phyloP scores from a whole-genome alignment of 1,140 invertebrate species.

The Apis florea region DNA sequence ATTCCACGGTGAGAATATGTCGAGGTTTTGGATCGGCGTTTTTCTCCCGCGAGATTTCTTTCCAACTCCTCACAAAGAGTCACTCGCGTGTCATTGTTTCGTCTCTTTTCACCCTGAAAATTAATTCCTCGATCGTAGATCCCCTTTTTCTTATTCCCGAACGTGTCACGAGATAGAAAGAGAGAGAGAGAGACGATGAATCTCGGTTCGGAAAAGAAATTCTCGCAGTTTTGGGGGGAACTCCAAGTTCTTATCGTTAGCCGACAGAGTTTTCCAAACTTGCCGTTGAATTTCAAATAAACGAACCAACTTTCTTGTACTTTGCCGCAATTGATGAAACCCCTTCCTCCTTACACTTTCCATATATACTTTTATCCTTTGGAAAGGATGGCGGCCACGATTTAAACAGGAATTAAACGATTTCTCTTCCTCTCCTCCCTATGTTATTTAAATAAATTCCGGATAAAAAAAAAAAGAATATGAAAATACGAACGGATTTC shows the following conservation, averaged over 20 bases:
- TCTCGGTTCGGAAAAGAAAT: slow-evolving; percentile 17
- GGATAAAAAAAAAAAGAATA: too few relatives aligned
- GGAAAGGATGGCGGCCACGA: neutral
- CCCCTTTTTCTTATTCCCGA: neutral
- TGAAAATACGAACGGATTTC: too few relatives aligned
- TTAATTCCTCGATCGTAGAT: neutral
- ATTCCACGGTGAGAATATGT: too few relatives aligned
- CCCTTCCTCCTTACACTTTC: neutral
- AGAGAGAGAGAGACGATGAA: neutral
- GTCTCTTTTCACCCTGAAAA: neutral
- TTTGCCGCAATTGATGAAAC: slow-evolving; percentile 6
- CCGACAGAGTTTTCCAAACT: slow-evolving; percentile 25
- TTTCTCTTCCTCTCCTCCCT: too few relatives aligned
- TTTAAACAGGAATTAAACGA: neutral
- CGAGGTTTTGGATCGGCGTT: too few relatives aligned
- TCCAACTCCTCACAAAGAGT: too few relatives aligned
- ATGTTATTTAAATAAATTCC: too few relatives aligned
- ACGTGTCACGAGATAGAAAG: neutral
- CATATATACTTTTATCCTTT: too few relatives aligned
- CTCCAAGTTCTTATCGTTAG: slow-evolving; percentile 23
- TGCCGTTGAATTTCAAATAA: slow-evolving; percentile 14
- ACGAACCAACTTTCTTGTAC: neutral
- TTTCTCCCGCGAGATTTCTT: too few relatives aligned
- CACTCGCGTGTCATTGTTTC: too few relatives aligned
- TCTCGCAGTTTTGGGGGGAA: neutral